These are phyloP conservation scores for Chinchilla lanigera DNA, from an alignment of 2,113 vertebrate genomes.

Conservation along the genomic window DNA sequence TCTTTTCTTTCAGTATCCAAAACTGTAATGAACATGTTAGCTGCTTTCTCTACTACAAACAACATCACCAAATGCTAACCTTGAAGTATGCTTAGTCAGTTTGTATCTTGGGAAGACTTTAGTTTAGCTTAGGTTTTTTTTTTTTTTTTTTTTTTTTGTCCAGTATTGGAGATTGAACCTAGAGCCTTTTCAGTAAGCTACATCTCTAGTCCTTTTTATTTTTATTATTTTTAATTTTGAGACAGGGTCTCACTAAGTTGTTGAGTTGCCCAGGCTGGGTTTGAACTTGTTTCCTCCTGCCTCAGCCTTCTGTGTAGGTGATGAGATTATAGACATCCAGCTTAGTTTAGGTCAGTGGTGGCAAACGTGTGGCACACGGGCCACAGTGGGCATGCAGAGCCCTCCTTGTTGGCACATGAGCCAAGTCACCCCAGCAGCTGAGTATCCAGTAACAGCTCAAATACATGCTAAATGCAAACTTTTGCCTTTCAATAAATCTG, in stretches of 20 bases:
- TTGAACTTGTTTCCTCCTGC: neutral
- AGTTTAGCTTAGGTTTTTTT: too few species aligned
- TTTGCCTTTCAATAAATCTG: neutral
- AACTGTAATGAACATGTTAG: neutral
- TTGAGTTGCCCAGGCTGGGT: neutral
- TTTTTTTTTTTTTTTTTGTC: neutral
- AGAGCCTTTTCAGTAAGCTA: neutral
- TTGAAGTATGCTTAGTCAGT: neutral
- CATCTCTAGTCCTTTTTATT: neutral
- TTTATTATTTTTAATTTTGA: neutral
- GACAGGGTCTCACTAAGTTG: neutral
- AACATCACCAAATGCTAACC: neutral
- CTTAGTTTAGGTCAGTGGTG: neutral
- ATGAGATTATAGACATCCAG: neutral
- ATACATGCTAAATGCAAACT: neutral
- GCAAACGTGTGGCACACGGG: neutral
- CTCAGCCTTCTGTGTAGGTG: neutral
- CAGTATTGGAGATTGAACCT: neutral
- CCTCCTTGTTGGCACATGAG: neutral
- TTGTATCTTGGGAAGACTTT: neutral
- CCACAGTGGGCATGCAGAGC: neutral
- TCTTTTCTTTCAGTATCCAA: constrained; percentile 35
- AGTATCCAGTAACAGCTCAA: neutral
- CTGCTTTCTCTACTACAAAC: neutral
- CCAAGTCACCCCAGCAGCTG: neutral